Percentiles rank a stretch among this genome's conserved stretches.
Evolutionary conservation across 92 coral and sea anemone species (phyloP).

Genomic region (Palythoa heliodiscus): DNA sequence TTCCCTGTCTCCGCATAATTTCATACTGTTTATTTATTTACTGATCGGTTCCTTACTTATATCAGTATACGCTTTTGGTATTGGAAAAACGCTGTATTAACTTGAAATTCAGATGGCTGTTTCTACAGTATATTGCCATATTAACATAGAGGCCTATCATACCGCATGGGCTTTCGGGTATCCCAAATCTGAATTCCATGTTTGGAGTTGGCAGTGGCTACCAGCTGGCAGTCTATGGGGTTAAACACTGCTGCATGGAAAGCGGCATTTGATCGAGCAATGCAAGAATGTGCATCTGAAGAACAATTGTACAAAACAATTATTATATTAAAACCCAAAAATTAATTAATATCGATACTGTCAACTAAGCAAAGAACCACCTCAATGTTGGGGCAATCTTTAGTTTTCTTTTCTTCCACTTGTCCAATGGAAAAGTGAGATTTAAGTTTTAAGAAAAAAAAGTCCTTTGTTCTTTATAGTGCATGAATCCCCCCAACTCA

Average conservation of each 20-base stretch:
- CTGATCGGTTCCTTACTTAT: no score
- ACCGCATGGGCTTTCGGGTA: slow-evolving; percentile 78
- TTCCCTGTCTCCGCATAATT: no score
- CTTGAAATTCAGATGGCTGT: no score
- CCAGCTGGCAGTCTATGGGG: slow-evolving; percentile 79
- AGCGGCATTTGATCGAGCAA: slow-evolving; percentile 72
- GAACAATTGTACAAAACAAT: background rate
- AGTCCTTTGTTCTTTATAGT: no score
- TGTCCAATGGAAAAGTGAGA: no score
- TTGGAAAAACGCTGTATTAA: no score
- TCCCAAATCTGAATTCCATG: slow-evolving; percentile 96
- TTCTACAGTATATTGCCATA: background rate
- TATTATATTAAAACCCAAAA: background rate
- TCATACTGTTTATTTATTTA: no score
- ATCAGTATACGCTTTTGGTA: no score
- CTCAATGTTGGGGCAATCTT: no score
- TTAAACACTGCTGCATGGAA: slow-evolving; percentile 96
- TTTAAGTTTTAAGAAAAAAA: no score
- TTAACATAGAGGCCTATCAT: background rate
- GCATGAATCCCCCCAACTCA: no score
- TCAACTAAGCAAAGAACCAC: background rate
- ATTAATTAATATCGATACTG: background rate
- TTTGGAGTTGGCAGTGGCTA: slow-evolving; percentile 91
- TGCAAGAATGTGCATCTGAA: slow-evolving; percentile 70
- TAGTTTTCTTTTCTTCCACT: no score